Evolutionary conservation across 2,113 vertebrate genomes (phyloP), one percentile per base, ranked within the genome.

Genomic region (Pachypanchax playfairii): DNA sequence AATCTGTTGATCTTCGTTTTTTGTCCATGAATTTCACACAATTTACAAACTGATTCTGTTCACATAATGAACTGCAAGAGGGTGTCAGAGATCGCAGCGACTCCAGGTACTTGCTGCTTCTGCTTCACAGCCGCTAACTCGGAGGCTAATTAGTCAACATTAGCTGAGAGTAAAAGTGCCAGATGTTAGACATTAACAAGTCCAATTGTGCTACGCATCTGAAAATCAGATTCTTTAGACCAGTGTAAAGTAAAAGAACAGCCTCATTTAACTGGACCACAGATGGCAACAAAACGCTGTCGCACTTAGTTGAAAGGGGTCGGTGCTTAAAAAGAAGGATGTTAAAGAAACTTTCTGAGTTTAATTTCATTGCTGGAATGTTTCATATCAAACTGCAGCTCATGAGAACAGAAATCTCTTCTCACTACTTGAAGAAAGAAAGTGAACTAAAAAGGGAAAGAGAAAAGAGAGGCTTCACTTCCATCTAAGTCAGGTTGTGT

Each of bases 161-260:
- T 73, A 85, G 74, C 55, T n/a, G 46, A 24, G 5, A 78, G 72
- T 77, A 52, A 73, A 65, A 38, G 59, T 12, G 51, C 38, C 82
- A 85, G 72, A 77, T 87, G 85, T 73, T 51, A 15, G 63, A 72
- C 63, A 73, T 76, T 63, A 71, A 66, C 31, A 69, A 35, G 38
- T 52, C 59, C 24, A 65, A 54, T 80, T 46, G 69, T 36, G 65
- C 15, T 7, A 20, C 46, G 65, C 49, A 35, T 76, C 75, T 54
- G 26, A 35, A 61, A 72, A 51, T 29, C 10, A 42, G 28, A 20
- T 14, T 4, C 62, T 67, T 75, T 20, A 42, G 31, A 71, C 12
- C 24, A 42, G 17, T 74, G 44, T 25, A n/a, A 58, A 62, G 18
- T 51, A 24, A 38, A 26, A 38, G 25, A 65, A 41, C 15, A n/a